Percentiles rank a stretch among this genome's conserved stretches.
These are phyloP conservation scores for Geopemphigus sp. DNA, from an alignment of 1,140 invertebrate species.

Conservation along the genomic window DNA sequence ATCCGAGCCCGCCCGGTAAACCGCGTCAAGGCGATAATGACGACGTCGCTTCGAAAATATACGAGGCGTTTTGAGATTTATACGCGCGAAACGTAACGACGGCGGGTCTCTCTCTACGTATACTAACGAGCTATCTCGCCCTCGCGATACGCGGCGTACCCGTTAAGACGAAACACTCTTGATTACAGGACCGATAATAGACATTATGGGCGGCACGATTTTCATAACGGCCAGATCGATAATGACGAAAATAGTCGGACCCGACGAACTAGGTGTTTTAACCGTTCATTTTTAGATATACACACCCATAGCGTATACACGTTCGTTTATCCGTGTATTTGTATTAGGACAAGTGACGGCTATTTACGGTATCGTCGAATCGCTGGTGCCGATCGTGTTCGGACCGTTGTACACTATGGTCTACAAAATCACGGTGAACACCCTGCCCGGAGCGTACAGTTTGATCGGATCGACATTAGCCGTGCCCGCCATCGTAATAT, in stretches of 20 bases:
- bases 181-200: slow-evolving; percentile 67
- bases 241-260: slow-evolving; percentile 71
- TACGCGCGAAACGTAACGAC: too few species aligned
- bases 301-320: too few species aligned
- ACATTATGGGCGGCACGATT: slow-evolving; percentile 74
- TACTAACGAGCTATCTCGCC: too few species aligned
- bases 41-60: too few species aligned
- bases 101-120: too few species aligned
- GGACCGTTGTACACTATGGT: slow-evolving; percentile 74
- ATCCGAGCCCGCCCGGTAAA: too few species aligned
- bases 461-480: slow-evolving; percentile 71
- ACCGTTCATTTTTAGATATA: background rate
- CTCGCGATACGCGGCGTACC: too few species aligned
- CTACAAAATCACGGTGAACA: slow-evolving; percentile 68
- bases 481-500: slow-evolving; percentile 71
- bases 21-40: too few species aligned
- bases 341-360: slow-evolving; percentile 81
- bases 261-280: slow-evolving; percentile 66
- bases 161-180: background rate
- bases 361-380: slow-evolving; percentile 67
- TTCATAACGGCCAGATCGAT: slow-evolving; percentile 78
- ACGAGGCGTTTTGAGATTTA: too few species aligned
- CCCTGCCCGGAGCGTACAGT: slow-evolving; percentile 75
- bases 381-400: slow-evolving; percentile 73
- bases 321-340: too few species aligned